Evolutionary conservation across 2,797 vertebrate genomes (phyloP), one percentile per base, ranked within the genome.

Genomic region (Sciaenops ocellatus): DNA sequence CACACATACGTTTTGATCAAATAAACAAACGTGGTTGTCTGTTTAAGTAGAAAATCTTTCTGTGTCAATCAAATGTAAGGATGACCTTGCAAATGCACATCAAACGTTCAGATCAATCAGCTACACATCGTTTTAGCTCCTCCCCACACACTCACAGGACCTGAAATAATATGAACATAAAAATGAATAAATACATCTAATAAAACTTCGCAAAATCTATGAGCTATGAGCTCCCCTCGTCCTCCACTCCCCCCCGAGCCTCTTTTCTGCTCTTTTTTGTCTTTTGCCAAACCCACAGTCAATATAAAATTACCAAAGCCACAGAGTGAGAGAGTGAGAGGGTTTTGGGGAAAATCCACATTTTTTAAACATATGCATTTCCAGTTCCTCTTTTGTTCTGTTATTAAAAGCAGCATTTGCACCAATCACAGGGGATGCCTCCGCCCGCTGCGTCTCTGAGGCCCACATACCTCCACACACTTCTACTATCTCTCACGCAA

Each of bases 301-400:
- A 95, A 95, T 96, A 95, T 95, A 95, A 96, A 95, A 95, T 94
- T 94, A 96, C 95, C 93, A 90, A 95, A 94, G 90, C 94, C 93
- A 56, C 94, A 94, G 91, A 91, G 88, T 30, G 83, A 85, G 87
- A 89, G 87, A 84, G 80, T 73, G 76, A 87, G 79, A 89, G 81
- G 84, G 69, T 78, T 84, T 85, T 66, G 51, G 78, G 90, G 90
- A 80, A 86, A 89, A 90, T 92, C 87, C 93, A 89, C 94, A 93
- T 95, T 95, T 96, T 94, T 94, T 84, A 94, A 95, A 95, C 94
- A 95, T 95, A 96, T 95, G 95, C 92, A 95, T 95, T 95, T 95
- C 94, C 92, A 95, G 93, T 95, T 95, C 93, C 88, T 93, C 94
- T 95, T 96, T 95, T 95, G 94, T 96, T 95, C 94, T 93, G 90